Evolutionary conservation across 2,113 vertebrate species (phyloP), one percentile per base, ranked within the genome.

Genomic region (Delphinapterus leucas): DNA sequence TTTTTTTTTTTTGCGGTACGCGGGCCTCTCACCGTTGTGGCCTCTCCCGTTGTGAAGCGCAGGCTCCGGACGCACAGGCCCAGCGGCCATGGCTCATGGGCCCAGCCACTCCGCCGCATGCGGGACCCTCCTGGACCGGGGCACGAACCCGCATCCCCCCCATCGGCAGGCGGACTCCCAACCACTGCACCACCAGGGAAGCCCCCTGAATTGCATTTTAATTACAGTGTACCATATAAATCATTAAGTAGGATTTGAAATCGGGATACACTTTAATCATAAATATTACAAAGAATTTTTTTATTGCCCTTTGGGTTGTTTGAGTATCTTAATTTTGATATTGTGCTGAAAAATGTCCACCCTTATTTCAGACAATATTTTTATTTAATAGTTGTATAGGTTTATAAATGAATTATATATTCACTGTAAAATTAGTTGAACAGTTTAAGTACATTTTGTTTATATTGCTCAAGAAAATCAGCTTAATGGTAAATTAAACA

Each of bases 171-270:
- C 18, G 4, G 44, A 47, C 8, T 47, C 73, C 41, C 31, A 76
- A 76, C 15, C 44, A 76, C 73, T 31, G 26, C 26, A 14, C 73
- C 8, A 28, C 26, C 26, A 76, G 73, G 73, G 73, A 47, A 18
- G 44, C 31, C 47, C 5, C 4, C 73, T 36, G 85, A 87, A 47
- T 84, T 81, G 17, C 15, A 41, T 91, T 90, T 92, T 92, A 77
- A 55, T 95, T 96, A 88, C 26, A 74, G 12, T 82, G 7, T 93
- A 15, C 31, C 79, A 63, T 53, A 73, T 87, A 82, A 74, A 83
- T 95, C 17, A 65, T 76, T 96, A 88, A 85, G 49, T 96, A 84
- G 36, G 33, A 92, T 92, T 92, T 93, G 41, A 86, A 81, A 82
- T 93, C 36, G 81, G 47, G 36, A 26, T 89, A 63, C 0, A 73